These are phyloP conservation scores for Cryptus viduatorius DNA, from an alignment of 2,888 invertebrate species.

Conservation along the genomic window DNA sequence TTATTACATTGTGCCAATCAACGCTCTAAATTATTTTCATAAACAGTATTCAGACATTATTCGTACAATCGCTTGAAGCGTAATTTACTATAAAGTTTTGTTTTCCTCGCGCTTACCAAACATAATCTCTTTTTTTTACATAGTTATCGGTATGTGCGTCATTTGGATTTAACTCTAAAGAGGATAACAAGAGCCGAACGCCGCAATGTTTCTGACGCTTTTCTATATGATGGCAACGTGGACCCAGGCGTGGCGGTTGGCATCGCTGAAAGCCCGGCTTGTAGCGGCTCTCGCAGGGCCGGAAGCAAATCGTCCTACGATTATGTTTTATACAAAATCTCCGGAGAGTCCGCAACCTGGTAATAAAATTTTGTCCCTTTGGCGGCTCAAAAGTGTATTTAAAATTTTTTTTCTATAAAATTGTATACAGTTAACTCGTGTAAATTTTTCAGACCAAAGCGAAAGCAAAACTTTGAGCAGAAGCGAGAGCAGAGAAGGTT, in stretches of 20 bases:
- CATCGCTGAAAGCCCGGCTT: constrained; percentile 89
- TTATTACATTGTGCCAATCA: no score
- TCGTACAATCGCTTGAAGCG: neutral
- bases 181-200: neutral
- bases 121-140: no score
- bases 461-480: constrained; percentile 62
- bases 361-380: constrained; percentile 61
- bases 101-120: neutral
- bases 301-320: constrained; percentile 74
- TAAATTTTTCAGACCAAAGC: constrained; percentile 50
- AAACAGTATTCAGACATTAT: no score
- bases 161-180: constrained; percentile 42
- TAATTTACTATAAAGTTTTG: neutral
- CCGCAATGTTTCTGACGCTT: constrained; percentile 91
- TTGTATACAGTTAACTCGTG: no score
- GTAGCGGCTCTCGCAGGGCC: constrained; percentile 80
- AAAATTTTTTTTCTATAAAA: no score
- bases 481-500: constrained; percentile 69
- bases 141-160: constrained; percentile 37
- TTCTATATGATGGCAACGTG: constrained; percentile 94
- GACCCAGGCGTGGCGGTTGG: constrained; percentile 92
- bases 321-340: constrained; percentile 79
- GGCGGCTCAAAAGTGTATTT: no score
- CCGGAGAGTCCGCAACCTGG: constrained; percentile 75
- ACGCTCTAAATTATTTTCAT: no score